Base-by-base conservation (phyloP, 2,113 vertebrate species). In the Trochalopteron elliotii region DNA sequence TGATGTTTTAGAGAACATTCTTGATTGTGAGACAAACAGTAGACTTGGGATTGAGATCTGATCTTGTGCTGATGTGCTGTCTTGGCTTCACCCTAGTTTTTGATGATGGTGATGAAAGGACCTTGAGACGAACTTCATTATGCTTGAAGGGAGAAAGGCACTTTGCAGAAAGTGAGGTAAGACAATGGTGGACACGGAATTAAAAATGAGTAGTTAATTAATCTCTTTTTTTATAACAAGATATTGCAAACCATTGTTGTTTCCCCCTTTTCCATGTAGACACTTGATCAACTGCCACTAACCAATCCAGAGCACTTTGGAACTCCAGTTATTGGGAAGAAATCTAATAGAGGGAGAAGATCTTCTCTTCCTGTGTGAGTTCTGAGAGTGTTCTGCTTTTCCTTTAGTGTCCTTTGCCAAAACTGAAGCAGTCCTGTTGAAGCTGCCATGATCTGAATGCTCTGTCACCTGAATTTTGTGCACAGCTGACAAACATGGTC, bases 241-340 rank as follows among this genome's bases (percentile, higher is more conserved):
- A 52, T 76, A 76, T 11, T 57, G 35, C 50, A 79, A 94, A 47
- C 77, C 63, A 16, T 67, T 76, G 87, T 59, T n/a, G 40, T 53
- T 94, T 55, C 10, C 4, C 39, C 6, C 42, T 33, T 90, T 88
- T 79, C 91, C 23, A 5, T 42, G 15, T 90, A 99, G 99, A 99
- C 99, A 5, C 97, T 99, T 97, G 99, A 99, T 97, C 99, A 99
- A 92, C 98, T 99, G 94, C 99, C 99, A 44, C 94, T 99, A 92
- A 99, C 99, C 14, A 99, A 99, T 94, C 99, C 99, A 22, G 99
- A 99, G 96, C 99, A 99, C 96, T 99, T 99, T 94, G 99, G 99
- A 89, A 99, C 99, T 33, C 99, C 99, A 45, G 99, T 99, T 95
- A 99, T 99, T 94, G 99, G 99, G 53, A 99, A 99, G 97, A 99